Base-by-base conservation (phyloP, 2,797 vertebrate genomes). In the Sciurus vulgaris region DNA sequence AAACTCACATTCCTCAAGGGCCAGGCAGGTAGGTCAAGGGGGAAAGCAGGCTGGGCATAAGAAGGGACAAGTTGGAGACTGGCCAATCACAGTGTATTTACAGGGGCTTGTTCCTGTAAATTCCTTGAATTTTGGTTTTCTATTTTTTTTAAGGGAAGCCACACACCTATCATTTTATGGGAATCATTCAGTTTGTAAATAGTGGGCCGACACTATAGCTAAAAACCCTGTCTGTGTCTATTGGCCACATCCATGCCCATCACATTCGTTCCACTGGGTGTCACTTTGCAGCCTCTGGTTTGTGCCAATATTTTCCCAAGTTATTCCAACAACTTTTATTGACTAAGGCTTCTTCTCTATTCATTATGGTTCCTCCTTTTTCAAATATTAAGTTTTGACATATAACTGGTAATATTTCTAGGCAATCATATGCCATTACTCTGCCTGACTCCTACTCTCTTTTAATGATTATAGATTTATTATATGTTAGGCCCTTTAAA, bases 401-500 rank as follows among this genome's bases (percentile, higher is more conserved):
- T 38, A 24, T 59, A 47, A 65, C 8, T 72, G 54, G 63, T 78
- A 86, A 24, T 77, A 93, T 63, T 96, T 95, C 33, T 54, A 78
- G 67, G 72, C 33, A 83, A 72, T 74, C 89, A 74, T 61, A n/a
- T 82, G 81, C 78, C 28, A 76, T 72, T n/a, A 56, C 79, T 86
- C 91, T 82, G 69, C 24, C 86, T 67, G 65, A 91, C 35, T 83
- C 70, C 69, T 85, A 17, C n/a, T 86, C 30, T 94, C 54, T 93
- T 91, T 77, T 88, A 89, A 89, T 89, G 87, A 79, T 84, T 92
- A 84, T 20, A 65, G 72, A 94, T 89, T 89, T 96, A 91, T 63
- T 54, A 41, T 47, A 89, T 24, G 22, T 61, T 96, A 88, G 44
- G 88, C 59, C 49, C 51, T 89, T 90, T 83, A 91, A 92, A 87